Evolutionary conservation across 2,113 vertebrate genomes (phyloP), one percentile per base, ranked within the genome.

Genomic region (Eudyptes chrysolophus): DNA sequence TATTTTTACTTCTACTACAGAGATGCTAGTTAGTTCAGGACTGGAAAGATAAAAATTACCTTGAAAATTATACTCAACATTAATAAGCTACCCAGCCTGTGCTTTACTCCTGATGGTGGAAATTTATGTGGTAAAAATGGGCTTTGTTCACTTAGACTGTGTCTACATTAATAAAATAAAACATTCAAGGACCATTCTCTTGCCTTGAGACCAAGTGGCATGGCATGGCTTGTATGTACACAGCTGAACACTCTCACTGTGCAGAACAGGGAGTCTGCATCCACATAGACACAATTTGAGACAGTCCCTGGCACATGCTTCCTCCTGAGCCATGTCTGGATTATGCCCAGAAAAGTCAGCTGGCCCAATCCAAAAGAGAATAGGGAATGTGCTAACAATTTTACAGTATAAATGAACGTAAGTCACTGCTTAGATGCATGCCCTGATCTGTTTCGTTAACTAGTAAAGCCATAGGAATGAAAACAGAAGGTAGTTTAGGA

Each of bases 261-360:
- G 36, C 44, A 54, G 58, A 69, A 27, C 4, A 30, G 8, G n/a
- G 13, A 72, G 3, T n/a, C 34, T n/a, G 13, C 29, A 52, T 24
- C 25, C n/a, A n/a, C 29, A 20, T 1, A 26, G 20, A 57, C 8
- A 29, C 8, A 29, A 11, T 0, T 68, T 4, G 22, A 54, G 25
- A 8, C 13, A 13, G 25, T 38, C 27, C 15, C n/a, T 72, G 57
- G 20, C 22, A 54, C 6, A 18, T 20, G 3, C 11, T 46, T 64
- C 10, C 22, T 92, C 19, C 44, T 61, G 49, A 76, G 8, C 15
- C 6, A 4, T 72, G 19, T 26, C 29, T 82, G 30, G 18, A 42
- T 48, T 58, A 78, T 22, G 21, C 7, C 25, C 57, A 46, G 22
- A 72, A 76, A 57, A 61, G 6, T 69, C 36, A 65, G 3, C 10